phyloP scores from a whole-genome alignment of 1,140 invertebrate genomes.

The Portunus trituberculatus region DNA sequence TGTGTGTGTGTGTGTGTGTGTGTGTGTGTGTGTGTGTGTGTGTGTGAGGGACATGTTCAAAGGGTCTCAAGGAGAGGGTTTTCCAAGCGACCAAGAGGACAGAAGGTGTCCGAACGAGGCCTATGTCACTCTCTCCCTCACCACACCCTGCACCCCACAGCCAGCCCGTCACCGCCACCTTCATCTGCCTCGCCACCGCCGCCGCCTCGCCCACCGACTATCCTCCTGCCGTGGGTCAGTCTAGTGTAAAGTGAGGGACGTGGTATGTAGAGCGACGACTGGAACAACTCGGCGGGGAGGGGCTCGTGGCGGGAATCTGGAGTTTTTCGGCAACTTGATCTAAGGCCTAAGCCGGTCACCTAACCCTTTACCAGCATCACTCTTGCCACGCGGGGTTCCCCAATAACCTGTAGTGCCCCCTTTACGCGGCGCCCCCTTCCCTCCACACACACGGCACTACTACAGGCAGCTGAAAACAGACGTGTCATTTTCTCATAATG shows the following conservation, averaged over 20 bases:
- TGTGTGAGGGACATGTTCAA: background rate
- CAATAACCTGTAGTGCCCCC: background rate
- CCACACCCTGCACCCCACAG: background rate
- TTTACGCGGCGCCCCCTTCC: background rate
- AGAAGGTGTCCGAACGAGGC: constrained; percentile 3
- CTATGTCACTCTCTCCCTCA: constrained; percentile 5
- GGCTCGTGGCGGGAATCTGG: constrained; percentile 53
- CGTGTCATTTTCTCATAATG: background rate
- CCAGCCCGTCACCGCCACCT: background rate
- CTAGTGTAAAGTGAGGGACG: constrained; percentile 53
- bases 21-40: constrained; percentile 50
- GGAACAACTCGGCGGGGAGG: constrained; percentile 20
- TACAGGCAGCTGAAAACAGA: background rate
- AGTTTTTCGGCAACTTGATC: constrained; percentile 64
- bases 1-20: background rate
- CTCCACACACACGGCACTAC: background rate
- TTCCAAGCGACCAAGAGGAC: constrained; percentile 24
- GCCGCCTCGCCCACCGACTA: background rate
- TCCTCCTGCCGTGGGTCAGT: constrained; percentile 32
- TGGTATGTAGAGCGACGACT: constrained; percentile 53
- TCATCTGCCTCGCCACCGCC: background rate
- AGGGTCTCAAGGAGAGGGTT: constrained; percentile 5
- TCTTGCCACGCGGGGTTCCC: constrained; percentile 43
- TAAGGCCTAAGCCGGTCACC: constrained; percentile 65
- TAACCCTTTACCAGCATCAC: constrained; percentile 63